Evolutionary conservation across 1,140 invertebrate genomes (phyloP), one percentile per base, ranked within the genome.

Genomic region (Cydia pomonella): DNA sequence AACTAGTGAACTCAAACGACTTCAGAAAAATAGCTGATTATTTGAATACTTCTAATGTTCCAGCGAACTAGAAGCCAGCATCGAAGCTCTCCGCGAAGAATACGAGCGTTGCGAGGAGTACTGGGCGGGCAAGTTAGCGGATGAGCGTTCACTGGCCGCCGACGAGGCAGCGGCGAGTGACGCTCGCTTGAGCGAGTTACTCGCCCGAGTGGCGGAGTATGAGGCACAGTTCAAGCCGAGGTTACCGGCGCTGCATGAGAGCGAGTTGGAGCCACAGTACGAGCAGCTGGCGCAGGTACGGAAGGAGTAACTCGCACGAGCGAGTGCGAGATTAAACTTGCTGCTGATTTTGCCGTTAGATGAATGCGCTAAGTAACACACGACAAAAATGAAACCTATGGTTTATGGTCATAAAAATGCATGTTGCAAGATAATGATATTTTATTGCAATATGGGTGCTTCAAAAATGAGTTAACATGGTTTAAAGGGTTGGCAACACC

Each of bases 81-180:
- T 97, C 29, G 96, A 97, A 85, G 92, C 96, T 79, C 88, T 97
- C 82, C 95, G 94, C 80, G 91, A 94, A 18, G 97, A 97, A 80
- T 97, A 97, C 83, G 97, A 97, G 79, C 95, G 95, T 77, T 97
- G 96, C 83, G 97, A 98, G 87, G 97, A 97, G 84, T 97, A 97
- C 89, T 98, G 97, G 97, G 93, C 95, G 21, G 87, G 86, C 7
- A 97, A 97, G 90, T 88, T 98, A 38, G 95, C 96, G 63, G 97
- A 97, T 75, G 97, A 97, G 87, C 93, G 97, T 47, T 94, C 95
- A 77, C 88, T 96, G 59, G 96, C 95, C 82, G 96, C 96, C 76
- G 95, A 96, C 74, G 97, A 97, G 83, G 96, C 97, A 87, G 94
- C 95, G 77, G 94, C 96, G 13, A 96, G 94, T 73, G 96, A 97